phyloP scores from a whole-genome alignment of 2,888 invertebrate genomes.

The Bellardia bayeri region DNA sequence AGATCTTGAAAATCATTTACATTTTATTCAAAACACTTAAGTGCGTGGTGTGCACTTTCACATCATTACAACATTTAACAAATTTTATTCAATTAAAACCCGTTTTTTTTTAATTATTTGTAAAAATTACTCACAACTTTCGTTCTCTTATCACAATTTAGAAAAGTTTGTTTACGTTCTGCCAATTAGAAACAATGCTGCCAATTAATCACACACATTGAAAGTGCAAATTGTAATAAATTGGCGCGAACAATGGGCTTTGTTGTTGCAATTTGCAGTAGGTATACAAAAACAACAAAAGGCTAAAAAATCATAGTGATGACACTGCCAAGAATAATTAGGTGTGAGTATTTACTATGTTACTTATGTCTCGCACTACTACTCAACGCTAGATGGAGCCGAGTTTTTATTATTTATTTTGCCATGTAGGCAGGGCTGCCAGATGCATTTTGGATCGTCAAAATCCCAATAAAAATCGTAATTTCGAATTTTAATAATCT shows the following conservation, averaged over 20 bases:
- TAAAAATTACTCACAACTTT: neutral
- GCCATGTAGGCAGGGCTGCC: no score
- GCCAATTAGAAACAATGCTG: conserved; percentile 18
- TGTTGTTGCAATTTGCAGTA: neutral
- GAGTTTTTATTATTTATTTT: no score
- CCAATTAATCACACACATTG: neutral
- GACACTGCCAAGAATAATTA: neutral
- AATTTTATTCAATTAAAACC: neutral
- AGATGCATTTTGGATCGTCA: no score
- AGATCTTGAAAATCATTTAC: no score
- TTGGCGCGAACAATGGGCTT: neutral
- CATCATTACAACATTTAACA: neutral
- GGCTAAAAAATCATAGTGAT: neutral
- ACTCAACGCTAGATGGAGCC: no score
- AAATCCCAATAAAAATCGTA: no score
- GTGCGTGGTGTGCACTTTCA: neutral
- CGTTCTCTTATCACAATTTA: neutral
- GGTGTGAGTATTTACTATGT: conserved; percentile 6
- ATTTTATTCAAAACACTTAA: no score
- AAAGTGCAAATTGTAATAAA: neutral
- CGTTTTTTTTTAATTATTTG: neutral
- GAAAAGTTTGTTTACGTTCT: neutral
- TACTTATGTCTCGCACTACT: no score
- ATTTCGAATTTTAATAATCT: no score
- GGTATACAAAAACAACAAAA: neutral